A percentile compares a stretch with the other conserved stretches of the same genome.
These are phyloP conservation scores for Erpobdella octoculata DNA, from an alignment of 2,888 invertebrate species.

Conservation along the genomic window DNA sequence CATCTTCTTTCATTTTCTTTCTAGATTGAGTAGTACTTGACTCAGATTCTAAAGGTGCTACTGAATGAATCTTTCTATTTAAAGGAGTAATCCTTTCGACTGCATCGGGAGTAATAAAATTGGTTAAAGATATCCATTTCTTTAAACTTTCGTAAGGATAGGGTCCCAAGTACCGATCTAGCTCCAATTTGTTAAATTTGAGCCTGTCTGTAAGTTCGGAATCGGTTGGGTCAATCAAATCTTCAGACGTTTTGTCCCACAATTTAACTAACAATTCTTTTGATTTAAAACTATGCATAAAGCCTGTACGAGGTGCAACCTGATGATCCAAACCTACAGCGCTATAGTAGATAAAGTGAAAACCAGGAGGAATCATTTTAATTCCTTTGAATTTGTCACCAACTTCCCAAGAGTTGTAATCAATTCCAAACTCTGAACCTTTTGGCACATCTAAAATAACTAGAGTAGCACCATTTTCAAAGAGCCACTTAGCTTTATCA, in stretches of 20 bases:
- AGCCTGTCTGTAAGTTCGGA: slow-evolving; percentile 59
- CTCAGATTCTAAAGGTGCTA: slow-evolving; percentile 64
- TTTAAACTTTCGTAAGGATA: slow-evolving; percentile 79
- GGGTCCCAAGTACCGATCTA: slow-evolving; percentile 74
- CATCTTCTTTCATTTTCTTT: slow-evolving; percentile 18
- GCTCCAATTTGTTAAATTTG: slow-evolving; percentile 62
- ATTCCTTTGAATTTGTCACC: slow-evolving; percentile 86
- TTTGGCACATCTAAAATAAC: slow-evolving; percentile 74
- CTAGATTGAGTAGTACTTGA: slow-evolving; percentile 43
- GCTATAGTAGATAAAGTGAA: slow-evolving; percentile 81
- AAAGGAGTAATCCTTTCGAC: slow-evolving; percentile 63
- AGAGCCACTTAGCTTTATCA: slow-evolving; percentile 63
- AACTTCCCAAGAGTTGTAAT: slow-evolving; percentile 79
- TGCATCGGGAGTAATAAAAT: slow-evolving; percentile 62
- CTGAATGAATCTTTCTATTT: slow-evolving; percentile 70
- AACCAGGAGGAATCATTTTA: slow-evolving; percentile 96
- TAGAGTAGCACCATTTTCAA: slow-evolving; percentile 73
- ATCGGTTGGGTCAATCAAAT: slow-evolving; percentile 45
- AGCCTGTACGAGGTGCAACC: slow-evolving; percentile 69
- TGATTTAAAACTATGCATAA: slow-evolving; percentile 73
- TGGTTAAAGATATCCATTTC: slow-evolving; percentile 73
- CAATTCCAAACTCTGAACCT: slow-evolving; percentile 93
- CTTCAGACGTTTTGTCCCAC: slow-evolving; percentile 75
- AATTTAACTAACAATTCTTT: slow-evolving; percentile 76
- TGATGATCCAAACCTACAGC: slow-evolving; percentile 53